phyloP scores from a whole-genome alignment of 2,797 vertebrate genomes.

The Hozukius guyotensis region DNA sequence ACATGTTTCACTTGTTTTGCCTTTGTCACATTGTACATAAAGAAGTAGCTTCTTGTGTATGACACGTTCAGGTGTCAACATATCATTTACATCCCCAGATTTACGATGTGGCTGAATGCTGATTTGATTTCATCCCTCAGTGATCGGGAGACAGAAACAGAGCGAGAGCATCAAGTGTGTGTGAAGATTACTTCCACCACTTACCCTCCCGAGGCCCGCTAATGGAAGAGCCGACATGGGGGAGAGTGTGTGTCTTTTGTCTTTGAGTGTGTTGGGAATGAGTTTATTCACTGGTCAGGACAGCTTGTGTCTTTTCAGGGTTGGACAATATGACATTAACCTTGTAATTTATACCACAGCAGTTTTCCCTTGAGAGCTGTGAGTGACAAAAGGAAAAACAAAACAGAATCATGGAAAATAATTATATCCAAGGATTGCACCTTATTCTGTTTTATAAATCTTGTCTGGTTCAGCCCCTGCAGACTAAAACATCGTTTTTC shows the following conservation, averaged over 20 bases:
- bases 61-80: background rate
- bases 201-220: constrained; percentile 53
- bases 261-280: background rate
- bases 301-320: background rate
- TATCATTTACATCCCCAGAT: constrained; percentile 20
- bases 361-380: background rate
- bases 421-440: background rate
- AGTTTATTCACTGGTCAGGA: background rate
- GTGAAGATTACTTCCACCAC: constrained; percentile 80
- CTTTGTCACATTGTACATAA: background rate
- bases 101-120: constrained; percentile 8
- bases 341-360: constrained; percentile 4
- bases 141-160: constrained; percentile 35
- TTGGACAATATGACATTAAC: background rate
- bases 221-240: constrained; percentile 57
- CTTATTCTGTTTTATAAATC: background rate
- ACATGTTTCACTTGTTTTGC: background rate
- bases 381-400: background rate
- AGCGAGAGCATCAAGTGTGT: constrained; percentile 34
- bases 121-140: constrained; percentile 54
- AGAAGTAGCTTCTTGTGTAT: background rate
- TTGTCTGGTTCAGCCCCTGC: background rate
- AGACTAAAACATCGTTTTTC: too few species aligned
- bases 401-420: background rate
- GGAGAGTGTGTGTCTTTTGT: constrained; percentile 18